Evolutionary conservation across 2,888 invertebrate species (phyloP).

Genomic region (Ephialtes manifestator): DNA sequence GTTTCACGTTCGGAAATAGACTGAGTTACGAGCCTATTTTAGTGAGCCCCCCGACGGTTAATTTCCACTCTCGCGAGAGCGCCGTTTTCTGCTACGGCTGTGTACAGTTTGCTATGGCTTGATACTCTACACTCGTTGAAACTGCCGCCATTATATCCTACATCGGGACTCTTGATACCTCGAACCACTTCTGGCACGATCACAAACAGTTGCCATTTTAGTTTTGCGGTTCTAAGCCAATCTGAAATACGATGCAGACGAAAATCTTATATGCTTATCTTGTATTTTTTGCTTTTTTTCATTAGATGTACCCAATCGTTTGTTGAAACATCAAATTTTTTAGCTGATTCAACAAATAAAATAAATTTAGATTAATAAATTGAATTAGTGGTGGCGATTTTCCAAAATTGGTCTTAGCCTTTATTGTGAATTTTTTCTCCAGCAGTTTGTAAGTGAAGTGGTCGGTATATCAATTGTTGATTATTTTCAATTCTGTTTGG

Average conservation of each 20-base stretch:
- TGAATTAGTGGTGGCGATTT: too few relatives aligned
- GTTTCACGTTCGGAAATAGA: conserved; percentile 70
- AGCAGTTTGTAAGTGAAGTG: too few relatives aligned
- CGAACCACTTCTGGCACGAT: conserved; percentile 1
- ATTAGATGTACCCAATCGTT: too few relatives aligned
- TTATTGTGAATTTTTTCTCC: too few relatives aligned
- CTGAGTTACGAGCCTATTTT: conserved; percentile 71
- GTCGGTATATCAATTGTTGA: too few relatives aligned
- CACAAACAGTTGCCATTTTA: conserved; percentile 11
- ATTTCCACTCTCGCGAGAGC: conserved; percentile 60
- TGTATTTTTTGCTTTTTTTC: not conserved
- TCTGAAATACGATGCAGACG: not conserved
- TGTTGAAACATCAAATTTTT: too few relatives aligned
- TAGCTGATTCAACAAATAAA: too few relatives aligned
- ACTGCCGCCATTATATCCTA: conserved; percentile 19
- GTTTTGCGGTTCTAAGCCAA: not conserved
- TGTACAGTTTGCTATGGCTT: not conserved
- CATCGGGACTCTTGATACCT: not conserved
- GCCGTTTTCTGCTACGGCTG: conserved; percentile 41
- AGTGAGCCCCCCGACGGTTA: conserved; percentile 63
- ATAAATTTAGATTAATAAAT: too few relatives aligned
- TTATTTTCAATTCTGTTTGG: too few relatives aligned
- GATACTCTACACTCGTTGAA: conserved; percentile 1
- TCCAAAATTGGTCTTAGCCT: too few relatives aligned
- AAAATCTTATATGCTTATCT: not conserved